Evolutionary conservation across 2,113 vertebrate species (phyloP), one percentile per base, ranked within the genome.

Genomic region (Typhlomys cinereus): DNA sequence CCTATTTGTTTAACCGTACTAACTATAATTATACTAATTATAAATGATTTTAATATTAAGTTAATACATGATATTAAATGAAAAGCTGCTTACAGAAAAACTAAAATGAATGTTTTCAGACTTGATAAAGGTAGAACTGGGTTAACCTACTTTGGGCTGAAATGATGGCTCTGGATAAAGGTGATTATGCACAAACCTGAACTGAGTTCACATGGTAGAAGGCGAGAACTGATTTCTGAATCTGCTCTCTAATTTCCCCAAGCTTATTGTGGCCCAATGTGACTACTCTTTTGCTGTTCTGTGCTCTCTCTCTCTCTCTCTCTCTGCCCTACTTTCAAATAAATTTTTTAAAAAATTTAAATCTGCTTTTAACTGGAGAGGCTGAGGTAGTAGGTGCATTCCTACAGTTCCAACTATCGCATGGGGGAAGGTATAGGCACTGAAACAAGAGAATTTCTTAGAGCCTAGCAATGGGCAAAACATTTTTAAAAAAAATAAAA

Each of bases 71-170:
- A n/a, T 62, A 34, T 64, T 81, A 88, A 84, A 78, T 62, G 73
- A 83, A 85, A 93, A 74, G 70, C 14, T 88, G 21, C 20, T 89
- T 91, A 21, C 62, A 89, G n/a, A 15, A 80, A 92, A 84, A 83
- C 25, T 87, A 83, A 78, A 21, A 70, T 88, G 9, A 85, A 86
- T 85, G 29, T 52, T 85, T n/a, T 83, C 41, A 85, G 13, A 88
- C 20, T 66, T 81, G 14, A 86, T 74, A 83, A 69, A 70, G 29
- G 14, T 57, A 95, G 31, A 59, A 6, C 5, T 82, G 21, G 7
- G 25, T 84, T 62, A 67, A 13, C 8, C n/a, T n/a, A n/a, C 10
- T 54, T 17, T 54, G 52, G 52, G 52, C 52, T 54, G 17, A 17
- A 54, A 17, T 54, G 52, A 54, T n/a, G 52, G 17, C 52, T 54